Conservation (phyloP, 1,140 invertebrate species). For the Drosophila jambulina region DNA sequence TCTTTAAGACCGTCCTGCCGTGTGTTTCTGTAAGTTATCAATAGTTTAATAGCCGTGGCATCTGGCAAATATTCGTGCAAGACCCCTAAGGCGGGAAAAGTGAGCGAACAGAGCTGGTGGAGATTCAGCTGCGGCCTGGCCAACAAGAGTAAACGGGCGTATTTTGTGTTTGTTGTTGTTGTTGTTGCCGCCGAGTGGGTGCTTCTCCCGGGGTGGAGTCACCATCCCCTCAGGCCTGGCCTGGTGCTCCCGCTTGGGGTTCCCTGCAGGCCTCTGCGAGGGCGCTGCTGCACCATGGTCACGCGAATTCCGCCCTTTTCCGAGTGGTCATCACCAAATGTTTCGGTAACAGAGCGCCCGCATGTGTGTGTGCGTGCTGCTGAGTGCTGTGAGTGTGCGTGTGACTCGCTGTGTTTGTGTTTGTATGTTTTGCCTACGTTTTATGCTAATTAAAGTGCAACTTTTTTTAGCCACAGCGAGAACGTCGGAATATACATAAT, state of each 20-base stretch:
- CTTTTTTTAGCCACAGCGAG: slow-evolving; percentile 61
- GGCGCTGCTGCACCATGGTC: slow-evolving; percentile 46
- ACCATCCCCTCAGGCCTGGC: slow-evolving; percentile 12
- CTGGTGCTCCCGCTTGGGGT: slow-evolving; percentile 15
- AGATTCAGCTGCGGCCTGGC: slow-evolving; percentile 65
- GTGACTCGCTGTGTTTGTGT: slow-evolving; percentile 18
- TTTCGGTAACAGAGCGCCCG: slow-evolving; percentile 45
- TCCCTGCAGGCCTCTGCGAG: slow-evolving; percentile 4
- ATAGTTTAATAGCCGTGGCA: slow-evolving; percentile 45
- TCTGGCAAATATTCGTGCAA: background rate
- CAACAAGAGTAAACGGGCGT: slow-evolving; percentile 18
- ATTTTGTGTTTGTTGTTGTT: slow-evolving; percentile 32
- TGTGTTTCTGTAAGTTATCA: slow-evolving; percentile 68
- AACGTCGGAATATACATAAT: slow-evolving; percentile 54
- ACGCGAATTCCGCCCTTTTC: slow-evolving; percentile 70
- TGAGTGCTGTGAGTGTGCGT: slow-evolving; percentile 6
- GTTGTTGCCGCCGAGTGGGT: slow-evolving; percentile 48
- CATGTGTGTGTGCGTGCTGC: slow-evolving; percentile 23
- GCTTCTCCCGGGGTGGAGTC: slow-evolving; percentile 61
- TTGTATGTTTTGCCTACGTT: slow-evolving; percentile 48
- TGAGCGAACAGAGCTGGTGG: slow-evolving; percentile 42
- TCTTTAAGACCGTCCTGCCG: slow-evolving; percentile 54
- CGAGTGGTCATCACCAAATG: slow-evolving; percentile 43
- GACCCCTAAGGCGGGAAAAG: slow-evolving; percentile 8
- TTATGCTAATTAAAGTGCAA: slow-evolving; percentile 80